A percentile compares a stretch with the other conserved stretches of the same genome.
phyloP scores from a whole-genome alignment of 1,140 invertebrate genomes.

The Rhyzopertha dominica region DNA sequence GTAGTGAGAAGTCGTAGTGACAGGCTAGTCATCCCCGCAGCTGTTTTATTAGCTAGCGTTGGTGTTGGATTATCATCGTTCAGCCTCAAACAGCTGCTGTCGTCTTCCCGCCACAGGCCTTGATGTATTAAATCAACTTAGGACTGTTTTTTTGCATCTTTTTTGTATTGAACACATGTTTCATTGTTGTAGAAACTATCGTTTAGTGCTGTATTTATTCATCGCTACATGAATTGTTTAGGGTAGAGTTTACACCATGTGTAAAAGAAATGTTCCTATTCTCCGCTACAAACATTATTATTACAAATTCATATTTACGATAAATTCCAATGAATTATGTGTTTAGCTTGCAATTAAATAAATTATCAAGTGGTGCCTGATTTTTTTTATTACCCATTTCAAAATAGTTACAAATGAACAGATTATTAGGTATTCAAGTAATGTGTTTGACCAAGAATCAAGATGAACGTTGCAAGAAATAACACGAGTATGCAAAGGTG shows the following conservation, averaged over 20 bases:
- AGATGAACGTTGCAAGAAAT: constrained; percentile 51
- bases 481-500: constrained; percentile 62
- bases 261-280: constrained; percentile 15
- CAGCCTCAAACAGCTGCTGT: constrained; percentile 42
- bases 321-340: constrained; percentile 17
- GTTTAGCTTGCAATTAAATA: constrained; percentile 11
- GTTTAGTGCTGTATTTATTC: too few species aligned
- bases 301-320: constrained; percentile 35
- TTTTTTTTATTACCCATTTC: too few species aligned
- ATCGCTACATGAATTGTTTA: too few species aligned
- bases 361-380: too few species aligned
- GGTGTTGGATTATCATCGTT: constrained; percentile 46
- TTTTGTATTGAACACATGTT: constrained; percentile 1
- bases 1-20: constrained; percentile 26
- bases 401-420: too few species aligned
- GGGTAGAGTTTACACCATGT: too few species aligned
- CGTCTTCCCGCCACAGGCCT: constrained; percentile 9
- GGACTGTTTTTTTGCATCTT: background rate
- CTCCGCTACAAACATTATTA: constrained; percentile 25
- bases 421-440: constrained; percentile 26
- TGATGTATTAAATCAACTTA: background rate
- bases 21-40: constrained; percentile 39
- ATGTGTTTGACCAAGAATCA: constrained; percentile 64
- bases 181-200: constrained; percentile 5
- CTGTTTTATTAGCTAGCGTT: constrained; percentile 42